phyloP scores from a whole-genome alignment of 2,888 invertebrate genomes.

The Limnephilus rhombicus region DNA sequence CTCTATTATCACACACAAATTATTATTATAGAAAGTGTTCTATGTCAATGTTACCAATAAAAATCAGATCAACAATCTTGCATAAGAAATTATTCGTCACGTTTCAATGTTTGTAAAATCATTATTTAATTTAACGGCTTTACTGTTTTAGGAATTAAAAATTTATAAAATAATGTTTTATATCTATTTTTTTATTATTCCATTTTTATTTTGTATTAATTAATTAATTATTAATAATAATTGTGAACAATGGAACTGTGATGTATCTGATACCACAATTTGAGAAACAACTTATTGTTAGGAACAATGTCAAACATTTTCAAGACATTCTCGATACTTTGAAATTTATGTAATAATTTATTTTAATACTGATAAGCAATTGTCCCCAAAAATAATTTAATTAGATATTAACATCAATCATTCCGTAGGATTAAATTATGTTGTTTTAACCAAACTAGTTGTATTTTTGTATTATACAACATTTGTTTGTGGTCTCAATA shows the following conservation, averaged over 20 bases:
- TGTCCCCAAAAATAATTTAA: constrained; percentile 38
- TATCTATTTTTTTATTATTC: neutral
- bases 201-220: neutral
- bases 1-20: neutral
- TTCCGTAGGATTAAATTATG: constrained; percentile 38
- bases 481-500: constrained; percentile 34
- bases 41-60: constrained; percentile 22
- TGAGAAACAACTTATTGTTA: neutral
- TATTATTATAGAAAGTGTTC: neutral
- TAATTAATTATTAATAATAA: neutral
- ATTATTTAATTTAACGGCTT: neutral
- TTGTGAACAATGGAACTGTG: constrained; percentile 45
- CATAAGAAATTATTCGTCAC: neutral
- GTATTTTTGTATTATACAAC: constrained; percentile 42
- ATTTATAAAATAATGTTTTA: neutral
- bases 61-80: neutral
- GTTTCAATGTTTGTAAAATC: neutral
- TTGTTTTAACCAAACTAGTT: constrained; percentile 23
- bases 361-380: constrained; percentile 28
- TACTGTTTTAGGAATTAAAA: neutral
- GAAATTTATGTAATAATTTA: neutral
- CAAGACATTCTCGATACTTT: neutral
- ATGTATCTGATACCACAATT: constrained; percentile 51
- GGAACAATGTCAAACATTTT: neutral
- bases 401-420: constrained; percentile 27